Conservation (phyloP, 2,797 vertebrate species). For the Naso thynnoides region DNA sequence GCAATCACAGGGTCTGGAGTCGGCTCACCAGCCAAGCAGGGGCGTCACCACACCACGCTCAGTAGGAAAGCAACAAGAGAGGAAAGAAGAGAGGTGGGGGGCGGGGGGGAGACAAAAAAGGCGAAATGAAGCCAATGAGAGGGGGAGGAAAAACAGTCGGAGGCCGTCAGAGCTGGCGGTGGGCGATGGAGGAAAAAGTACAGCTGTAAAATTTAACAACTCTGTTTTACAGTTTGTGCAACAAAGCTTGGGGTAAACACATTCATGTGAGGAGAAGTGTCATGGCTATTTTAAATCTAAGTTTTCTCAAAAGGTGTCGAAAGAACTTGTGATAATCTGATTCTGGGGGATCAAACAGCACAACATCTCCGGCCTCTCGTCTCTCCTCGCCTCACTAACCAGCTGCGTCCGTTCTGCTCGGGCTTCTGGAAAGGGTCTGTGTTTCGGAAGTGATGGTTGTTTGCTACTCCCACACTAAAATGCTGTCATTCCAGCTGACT, state of each 20-base stretch:
- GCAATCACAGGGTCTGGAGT: constrained; percentile 84
- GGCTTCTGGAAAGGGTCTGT: constrained; percentile 52
- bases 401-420: constrained; percentile 66
- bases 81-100: constrained; percentile 61
- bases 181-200: constrained; percentile 54
- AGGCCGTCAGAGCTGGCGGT: constrained; percentile 44
- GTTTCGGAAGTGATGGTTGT: constrained; percentile 68
- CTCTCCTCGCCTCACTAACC: constrained; percentile 67
- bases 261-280: constrained; percentile 6
- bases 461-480: constrained; percentile 71
- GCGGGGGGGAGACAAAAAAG: constrained; percentile 48
- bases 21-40: constrained; percentile 71
- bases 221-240: constrained; percentile 53
- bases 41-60: constrained; percentile 73
- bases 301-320: constrained; percentile 6
- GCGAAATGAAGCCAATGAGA: constrained; percentile 53
- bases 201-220: constrained; percentile 62
- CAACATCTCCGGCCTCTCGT: constrained; percentile 30
- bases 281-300: constrained; percentile 7
- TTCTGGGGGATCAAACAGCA: constrained; percentile 34
- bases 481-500: constrained; percentile 71
- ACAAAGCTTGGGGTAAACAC: constrained; percentile 46
- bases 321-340: constrained; percentile 10
- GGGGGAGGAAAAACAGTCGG: constrained; percentile 57
- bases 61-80: constrained; percentile 74